Conservation (phyloP, 1,140 invertebrate species). For the Dreissena polymorpha region DNA sequence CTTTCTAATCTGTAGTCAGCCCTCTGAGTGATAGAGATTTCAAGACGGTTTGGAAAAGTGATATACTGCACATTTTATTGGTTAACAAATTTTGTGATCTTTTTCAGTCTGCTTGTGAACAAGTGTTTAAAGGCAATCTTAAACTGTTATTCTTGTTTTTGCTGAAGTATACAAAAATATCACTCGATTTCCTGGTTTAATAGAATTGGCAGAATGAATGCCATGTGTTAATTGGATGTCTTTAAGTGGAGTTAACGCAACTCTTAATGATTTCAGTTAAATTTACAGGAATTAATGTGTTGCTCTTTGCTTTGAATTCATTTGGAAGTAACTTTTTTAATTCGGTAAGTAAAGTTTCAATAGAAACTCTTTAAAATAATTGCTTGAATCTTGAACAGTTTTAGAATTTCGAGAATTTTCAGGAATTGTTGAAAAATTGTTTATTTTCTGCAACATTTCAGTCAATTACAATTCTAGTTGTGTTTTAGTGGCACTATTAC, state of each 20-base stretch:
- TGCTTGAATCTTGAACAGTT: no score
- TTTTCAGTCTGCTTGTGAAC: neutral
- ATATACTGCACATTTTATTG: conserved; percentile 11
- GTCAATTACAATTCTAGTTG: no score
- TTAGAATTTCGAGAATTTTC: no score
- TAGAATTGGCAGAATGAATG: neutral
- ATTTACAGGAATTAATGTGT: neutral
- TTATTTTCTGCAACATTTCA: no score
- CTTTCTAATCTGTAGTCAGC: neutral
- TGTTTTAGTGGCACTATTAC: no score
- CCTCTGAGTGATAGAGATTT: neutral
- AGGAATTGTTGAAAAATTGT: no score
- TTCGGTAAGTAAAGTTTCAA: neutral
- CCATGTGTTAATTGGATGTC: conserved; percentile 3
- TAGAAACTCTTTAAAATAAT: conserved; percentile 5
- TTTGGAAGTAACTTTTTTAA: neutral
- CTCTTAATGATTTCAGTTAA: neutral
- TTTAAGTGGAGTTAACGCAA: neutral
- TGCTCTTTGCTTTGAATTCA: neutral
- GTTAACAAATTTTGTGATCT: conserved; percentile 7
- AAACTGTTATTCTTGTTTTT: no score
- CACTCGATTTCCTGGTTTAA: no score
- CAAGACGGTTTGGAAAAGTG: neutral
- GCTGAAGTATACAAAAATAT: no score
- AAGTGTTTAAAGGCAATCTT: no score